phyloP scores from a whole-genome alignment of 2,797 vertebrate genomes.

The Thripadectes ignobilis region DNA sequence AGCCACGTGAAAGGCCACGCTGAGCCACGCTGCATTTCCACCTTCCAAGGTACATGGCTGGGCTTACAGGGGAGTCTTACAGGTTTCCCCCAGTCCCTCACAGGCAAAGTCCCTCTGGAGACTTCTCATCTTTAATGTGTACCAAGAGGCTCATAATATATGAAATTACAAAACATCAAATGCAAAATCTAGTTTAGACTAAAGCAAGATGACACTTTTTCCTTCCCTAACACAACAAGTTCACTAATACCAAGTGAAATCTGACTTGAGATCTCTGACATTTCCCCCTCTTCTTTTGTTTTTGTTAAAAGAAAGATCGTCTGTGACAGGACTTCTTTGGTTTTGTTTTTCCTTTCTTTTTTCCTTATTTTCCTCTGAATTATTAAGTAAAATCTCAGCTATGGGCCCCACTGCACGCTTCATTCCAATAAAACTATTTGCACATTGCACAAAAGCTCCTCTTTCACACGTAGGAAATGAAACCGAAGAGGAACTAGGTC shows the following conservation, averaged over 20 bases:
- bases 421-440: not conserved
- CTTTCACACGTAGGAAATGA: not conserved
- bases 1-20: not conserved
- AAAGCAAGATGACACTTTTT: not conserved
- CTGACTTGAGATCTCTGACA: not conserved
- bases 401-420: not conserved
- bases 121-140: not conserved
- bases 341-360: not conserved
- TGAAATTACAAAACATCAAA: not conserved
- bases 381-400: not conserved
- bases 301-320: not conserved
- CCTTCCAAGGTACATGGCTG: fast-evolving
- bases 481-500: not conserved
- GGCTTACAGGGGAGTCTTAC: not conserved
- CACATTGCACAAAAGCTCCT: not conserved
- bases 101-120: fast-evolving
- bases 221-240: not conserved
- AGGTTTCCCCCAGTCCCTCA: not conserved
- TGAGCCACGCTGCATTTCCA: not conserved
- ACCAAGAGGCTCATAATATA: not conserved
- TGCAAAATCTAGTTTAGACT: not conserved
- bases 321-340: not conserved
- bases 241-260: not conserved
- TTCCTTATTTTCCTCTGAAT: not conserved
- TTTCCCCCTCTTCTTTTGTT: not conserved